Conservation (phyloP, 1,140 invertebrate species). For the Onthophagus taurus region DNA sequence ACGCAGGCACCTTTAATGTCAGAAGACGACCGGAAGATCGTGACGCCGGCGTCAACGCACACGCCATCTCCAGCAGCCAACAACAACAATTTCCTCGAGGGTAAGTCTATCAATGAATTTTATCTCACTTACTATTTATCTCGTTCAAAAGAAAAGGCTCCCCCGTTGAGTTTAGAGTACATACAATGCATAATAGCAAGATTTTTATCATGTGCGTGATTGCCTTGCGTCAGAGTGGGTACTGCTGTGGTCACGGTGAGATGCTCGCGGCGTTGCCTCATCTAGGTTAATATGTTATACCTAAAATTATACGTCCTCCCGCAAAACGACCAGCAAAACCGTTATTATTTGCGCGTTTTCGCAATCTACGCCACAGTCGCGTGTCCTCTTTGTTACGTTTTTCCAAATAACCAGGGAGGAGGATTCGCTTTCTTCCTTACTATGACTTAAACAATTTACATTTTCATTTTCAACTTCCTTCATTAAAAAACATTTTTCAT, state of each 20-base stretch:
- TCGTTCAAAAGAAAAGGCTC: too few species aligned
- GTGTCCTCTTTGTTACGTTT: too few species aligned
- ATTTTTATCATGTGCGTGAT: slow-evolving; percentile 11
- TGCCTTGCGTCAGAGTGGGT: slow-evolving; percentile 9
- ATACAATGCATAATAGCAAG: not conserved
- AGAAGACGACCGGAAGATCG: slow-evolving; percentile 33
- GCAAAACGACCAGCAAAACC: too few species aligned
- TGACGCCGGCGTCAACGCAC: slow-evolving; percentile 37
- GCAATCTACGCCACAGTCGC: too few species aligned
- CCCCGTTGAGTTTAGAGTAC: not conserved
- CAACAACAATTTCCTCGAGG: slow-evolving; percentile 36
- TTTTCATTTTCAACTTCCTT: too few species aligned
- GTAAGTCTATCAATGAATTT: slow-evolving; percentile 27
- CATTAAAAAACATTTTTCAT: too few species aligned
- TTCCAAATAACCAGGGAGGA: too few species aligned
- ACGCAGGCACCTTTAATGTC: slow-evolving; percentile 33
- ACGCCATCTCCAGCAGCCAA: slow-evolving; percentile 33
- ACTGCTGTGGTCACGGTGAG: too few species aligned
- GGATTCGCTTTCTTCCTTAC: too few species aligned
- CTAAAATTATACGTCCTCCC: slow-evolving; percentile 12
- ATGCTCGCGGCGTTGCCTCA: slow-evolving; percentile 15
- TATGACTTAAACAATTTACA: too few species aligned
- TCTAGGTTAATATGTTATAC: slow-evolving; percentile 18
- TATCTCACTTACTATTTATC: not conserved
- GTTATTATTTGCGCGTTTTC: too few species aligned